Conservation (phyloP, 2,888 invertebrate species). For the Lissonota sp. region DNA sequence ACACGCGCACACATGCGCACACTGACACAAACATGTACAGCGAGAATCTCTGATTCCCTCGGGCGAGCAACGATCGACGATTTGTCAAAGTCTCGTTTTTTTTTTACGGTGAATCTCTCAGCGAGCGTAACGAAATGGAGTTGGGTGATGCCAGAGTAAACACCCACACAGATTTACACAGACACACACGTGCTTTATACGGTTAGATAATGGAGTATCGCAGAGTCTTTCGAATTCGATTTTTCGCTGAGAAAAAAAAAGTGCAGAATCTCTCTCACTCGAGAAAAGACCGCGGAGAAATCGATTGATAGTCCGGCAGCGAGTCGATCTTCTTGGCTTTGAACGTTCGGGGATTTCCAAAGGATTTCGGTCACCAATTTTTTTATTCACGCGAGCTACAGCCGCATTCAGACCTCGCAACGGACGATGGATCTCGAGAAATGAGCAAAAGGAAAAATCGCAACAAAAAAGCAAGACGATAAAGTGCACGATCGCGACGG, state of each 20-base stretch:
- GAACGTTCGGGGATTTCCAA: conserved; percentile 42
- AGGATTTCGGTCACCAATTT: conserved; percentile 57
- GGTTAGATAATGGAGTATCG: conserved; percentile 48
- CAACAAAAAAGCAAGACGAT: too few relatives aligned
- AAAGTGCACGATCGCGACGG: too few relatives aligned
- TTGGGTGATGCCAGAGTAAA: conserved; percentile 58
- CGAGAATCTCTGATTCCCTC: conserved; percentile 58
- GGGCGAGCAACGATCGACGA: conserved; percentile 76
- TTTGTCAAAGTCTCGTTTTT: conserved; percentile 80
- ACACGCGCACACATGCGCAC: too few relatives aligned
- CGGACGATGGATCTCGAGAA: too few relatives aligned
- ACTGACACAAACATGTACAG: not conserved
- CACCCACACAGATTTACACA: not conserved
- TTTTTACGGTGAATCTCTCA: conserved; percentile 51
- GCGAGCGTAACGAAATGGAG: conserved; percentile 50
- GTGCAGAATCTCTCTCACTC: too few relatives aligned
- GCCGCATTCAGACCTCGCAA: too few relatives aligned
- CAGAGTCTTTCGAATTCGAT: conserved; percentile 49
- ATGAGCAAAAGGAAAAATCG: too few relatives aligned
- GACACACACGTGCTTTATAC: not conserved
- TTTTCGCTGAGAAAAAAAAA: conserved; percentile 9
- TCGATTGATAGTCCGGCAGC: conserved; percentile 36
- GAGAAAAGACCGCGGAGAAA: conserved; percentile 32
- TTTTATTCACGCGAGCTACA: conserved; percentile 48
- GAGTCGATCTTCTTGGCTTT: conserved; percentile 39